Conservation (phyloP, 2,797 vertebrate genomes). For the Coluber constrictor region DNA sequence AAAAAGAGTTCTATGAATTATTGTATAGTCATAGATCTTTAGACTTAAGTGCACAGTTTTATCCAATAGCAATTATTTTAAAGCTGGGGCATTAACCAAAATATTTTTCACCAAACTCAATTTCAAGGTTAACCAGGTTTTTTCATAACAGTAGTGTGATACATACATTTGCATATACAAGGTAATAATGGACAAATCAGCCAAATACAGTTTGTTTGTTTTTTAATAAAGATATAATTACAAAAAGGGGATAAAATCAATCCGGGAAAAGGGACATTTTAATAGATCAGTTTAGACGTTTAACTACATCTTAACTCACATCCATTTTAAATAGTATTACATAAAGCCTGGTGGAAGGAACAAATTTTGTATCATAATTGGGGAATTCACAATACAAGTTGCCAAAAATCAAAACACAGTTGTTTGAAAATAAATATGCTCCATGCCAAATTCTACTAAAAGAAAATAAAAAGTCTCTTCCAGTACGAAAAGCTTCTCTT, state of each 20-base stretch:
- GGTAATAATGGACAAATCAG: constrained; percentile 63
- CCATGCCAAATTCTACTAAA: constrained; percentile 81
- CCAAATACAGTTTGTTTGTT: constrained; percentile 52
- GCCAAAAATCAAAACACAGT: constrained; percentile 76
- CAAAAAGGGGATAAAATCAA: constrained; percentile 78
- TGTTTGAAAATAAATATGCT: constrained; percentile 81
- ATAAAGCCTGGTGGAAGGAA: constrained; percentile 78
- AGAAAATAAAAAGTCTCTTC: constrained; percentile 73
- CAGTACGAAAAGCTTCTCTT: constrained; percentile 62
- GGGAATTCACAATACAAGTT: constrained; percentile 80
- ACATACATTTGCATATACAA: not conserved
- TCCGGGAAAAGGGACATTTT: constrained; percentile 78
- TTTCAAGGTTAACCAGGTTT: not conserved
- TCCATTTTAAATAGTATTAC: constrained; percentile 83
- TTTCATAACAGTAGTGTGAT: not conserved
- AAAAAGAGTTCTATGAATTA: not conserved
- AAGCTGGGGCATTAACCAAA: not conserved
- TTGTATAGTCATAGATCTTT: not conserved
- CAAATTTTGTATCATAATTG: constrained; percentile 78
- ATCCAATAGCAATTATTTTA: not conserved
- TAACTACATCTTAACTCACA: constrained; percentile 77
- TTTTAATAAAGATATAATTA: constrained; percentile 83
- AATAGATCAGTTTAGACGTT: constrained; percentile 77
- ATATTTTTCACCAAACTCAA: not conserved
- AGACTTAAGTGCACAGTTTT: not conserved